A percentile compares a stretch with the other conserved stretches of the same genome.
Evolutionary conservation across 1,140 invertebrate species (phyloP).

Genomic region (Drosophila bifasciata): DNA sequence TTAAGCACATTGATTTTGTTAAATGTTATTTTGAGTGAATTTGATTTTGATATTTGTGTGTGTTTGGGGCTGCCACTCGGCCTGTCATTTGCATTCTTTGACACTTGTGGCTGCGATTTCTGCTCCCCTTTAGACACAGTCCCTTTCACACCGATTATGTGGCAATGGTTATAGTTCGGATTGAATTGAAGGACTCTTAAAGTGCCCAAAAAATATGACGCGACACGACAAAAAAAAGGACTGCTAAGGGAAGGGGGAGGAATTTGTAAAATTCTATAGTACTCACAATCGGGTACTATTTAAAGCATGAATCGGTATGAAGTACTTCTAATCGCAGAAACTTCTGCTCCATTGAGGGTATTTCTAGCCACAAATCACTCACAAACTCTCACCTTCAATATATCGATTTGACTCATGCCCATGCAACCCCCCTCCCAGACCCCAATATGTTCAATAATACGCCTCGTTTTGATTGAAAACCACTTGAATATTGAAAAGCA

Average conservation of each 20-base stretch:
- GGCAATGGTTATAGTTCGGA: slow-evolving; percentile 9
- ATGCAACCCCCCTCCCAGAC: neutral
- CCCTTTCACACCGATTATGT: slow-evolving; percentile 49
- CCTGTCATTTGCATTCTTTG: slow-evolving; percentile 59
- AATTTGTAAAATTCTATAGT: too few species aligned
- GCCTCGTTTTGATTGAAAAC: slow-evolving; percentile 75
- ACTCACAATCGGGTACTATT: too few species aligned
- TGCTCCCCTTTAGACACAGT: neutral
- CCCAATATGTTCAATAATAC: slow-evolving; percentile 25
- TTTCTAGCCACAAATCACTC: neutral
- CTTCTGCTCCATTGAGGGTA: neutral
- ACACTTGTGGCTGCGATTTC: slow-evolving; percentile 52
- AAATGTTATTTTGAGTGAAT: slow-evolving; percentile 48
- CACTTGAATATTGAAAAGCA: slow-evolving; percentile 53
- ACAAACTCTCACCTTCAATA: slow-evolving; percentile 27
- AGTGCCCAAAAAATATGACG: neutral
- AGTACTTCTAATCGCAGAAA: too few species aligned
- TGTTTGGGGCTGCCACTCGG: slow-evolving; percentile 8
- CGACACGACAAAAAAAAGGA: neutral
- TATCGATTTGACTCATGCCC: slow-evolving; percentile 32
- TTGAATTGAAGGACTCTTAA: neutral
- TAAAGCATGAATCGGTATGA: too few species aligned
- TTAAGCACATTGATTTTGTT: slow-evolving; percentile 46
- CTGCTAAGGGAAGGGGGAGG: too few species aligned
- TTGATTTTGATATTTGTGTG: slow-evolving; percentile 37